A percentile compares a stretch with the other conserved stretches of the same genome.
Evolutionary conservation across 2,888 invertebrate species (phyloP).

Genomic region (Cantharis nigra): DNA sequence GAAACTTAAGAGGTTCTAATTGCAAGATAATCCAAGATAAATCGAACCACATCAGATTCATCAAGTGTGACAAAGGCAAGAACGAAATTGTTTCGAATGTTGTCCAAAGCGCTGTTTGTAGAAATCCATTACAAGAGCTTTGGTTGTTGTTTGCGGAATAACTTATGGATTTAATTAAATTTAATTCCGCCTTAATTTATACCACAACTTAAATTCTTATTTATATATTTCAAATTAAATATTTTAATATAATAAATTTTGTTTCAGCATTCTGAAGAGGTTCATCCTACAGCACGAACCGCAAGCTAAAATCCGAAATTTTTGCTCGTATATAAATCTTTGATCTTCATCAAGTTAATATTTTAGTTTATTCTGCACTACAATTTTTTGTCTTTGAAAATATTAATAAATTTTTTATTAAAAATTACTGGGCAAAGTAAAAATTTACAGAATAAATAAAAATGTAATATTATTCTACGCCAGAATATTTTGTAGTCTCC

Average conservation of each 20-base stretch:
- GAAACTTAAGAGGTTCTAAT: constrained; percentile 34
- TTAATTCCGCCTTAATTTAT: constrained; percentile 36
- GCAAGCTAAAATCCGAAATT: not conserved
- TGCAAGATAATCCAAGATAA: constrained; percentile 44
- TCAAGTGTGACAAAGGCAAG: constrained; percentile 45
- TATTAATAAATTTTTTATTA: too few relatives aligned
- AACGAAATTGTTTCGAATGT: constrained; percentile 45
- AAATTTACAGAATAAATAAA: not conserved
- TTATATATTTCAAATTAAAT: constrained; percentile 13
- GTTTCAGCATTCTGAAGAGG: not conserved
- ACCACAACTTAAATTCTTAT: constrained; percentile 22
- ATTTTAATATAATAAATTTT: not conserved
- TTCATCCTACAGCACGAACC: not conserved
- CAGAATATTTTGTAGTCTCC: too few relatives aligned
- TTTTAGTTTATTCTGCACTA: not conserved
- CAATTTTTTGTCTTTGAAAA: not conserved
- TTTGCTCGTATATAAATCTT: not conserved
- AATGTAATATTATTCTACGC: not conserved
- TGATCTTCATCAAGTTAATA: not conserved
- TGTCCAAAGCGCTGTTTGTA: constrained; percentile 35
- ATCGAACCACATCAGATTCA: constrained; percentile 46
- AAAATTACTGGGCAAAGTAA: not conserved
- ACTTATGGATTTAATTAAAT: constrained; percentile 40
- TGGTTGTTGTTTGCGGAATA: constrained; percentile 35
- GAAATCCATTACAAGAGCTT: constrained; percentile 38